A percentile compares a stretch with the other conserved stretches of the same genome.
phyloP scores from a whole-genome alignment of 2,888 invertebrate species.

The Mythimna impura region DNA sequence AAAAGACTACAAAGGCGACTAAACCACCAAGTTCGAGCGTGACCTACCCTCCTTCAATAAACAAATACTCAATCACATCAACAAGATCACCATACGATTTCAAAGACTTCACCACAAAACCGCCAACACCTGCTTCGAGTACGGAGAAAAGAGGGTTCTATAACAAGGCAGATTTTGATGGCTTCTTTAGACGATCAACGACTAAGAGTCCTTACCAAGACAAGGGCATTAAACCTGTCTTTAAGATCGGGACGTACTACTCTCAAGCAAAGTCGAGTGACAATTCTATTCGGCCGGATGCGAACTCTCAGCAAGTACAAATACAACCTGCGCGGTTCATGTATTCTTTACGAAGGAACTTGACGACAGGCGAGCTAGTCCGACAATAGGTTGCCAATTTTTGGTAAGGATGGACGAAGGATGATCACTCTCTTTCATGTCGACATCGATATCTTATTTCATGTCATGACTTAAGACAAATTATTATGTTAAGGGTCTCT shows the following conservation, averaged over 20 bases:
- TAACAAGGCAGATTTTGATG: conserved; percentile 82
- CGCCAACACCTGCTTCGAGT: conserved; percentile 70
- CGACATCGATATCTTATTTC: conserved; percentile 68
- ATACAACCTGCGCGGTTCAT: conserved; percentile 86
- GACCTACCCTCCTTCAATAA: conserved; percentile 77
- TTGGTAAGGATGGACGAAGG: conserved; percentile 82
- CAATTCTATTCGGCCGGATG: conserved; percentile 87
- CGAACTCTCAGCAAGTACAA: conserved; percentile 87
- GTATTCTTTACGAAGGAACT: conserved; percentile 84
- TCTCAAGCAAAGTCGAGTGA: conserved; percentile 86
- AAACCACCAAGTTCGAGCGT: conserved; percentile 63
- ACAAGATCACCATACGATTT: conserved; percentile 91
- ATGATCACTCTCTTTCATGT: conserved; percentile 70
- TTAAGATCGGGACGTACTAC: conserved; percentile 87
- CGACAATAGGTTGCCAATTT: conserved; percentile 81
- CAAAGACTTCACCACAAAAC: conserved; percentile 85
- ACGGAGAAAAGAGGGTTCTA: conserved; percentile 81
- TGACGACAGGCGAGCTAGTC: conserved; percentile 79
- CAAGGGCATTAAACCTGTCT: conserved; percentile 82
- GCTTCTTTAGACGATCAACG: conserved; percentile 84
- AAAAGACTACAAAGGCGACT: conserved; percentile 70
- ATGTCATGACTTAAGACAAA: conserved; percentile 44
- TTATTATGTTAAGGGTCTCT: too few species aligned
- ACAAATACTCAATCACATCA: conserved; percentile 86
- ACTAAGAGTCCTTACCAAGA: conserved; percentile 88